Evolutionary conservation across 2,888 invertebrate species (phyloP).

Genomic region (Meteorus cinctellus): DNA sequence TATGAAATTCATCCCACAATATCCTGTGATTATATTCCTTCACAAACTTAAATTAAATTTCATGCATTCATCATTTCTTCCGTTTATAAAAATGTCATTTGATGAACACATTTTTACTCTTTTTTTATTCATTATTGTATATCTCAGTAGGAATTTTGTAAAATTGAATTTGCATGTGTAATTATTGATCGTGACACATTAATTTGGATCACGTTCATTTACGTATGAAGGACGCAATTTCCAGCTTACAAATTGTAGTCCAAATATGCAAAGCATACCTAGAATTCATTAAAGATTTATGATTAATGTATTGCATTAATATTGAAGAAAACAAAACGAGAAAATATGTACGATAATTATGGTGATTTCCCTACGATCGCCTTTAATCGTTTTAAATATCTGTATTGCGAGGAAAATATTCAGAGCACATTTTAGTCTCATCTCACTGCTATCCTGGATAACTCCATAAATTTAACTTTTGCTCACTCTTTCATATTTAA

Average conservation of each 20-base stretch:
- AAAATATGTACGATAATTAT: neutral
- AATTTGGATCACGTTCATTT: neutral
- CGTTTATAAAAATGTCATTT: too few relatives aligned
- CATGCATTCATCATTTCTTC: too few relatives aligned
- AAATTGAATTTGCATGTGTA: neutral
- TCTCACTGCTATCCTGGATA: neutral
- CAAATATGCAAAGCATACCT: neutral
- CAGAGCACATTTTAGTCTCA: neutral
- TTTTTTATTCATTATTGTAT: neutral
- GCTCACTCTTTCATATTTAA: neutral
- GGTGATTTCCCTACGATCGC: neutral
- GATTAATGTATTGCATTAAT: neutral
- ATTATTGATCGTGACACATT: neutral
- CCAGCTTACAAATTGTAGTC: neutral
- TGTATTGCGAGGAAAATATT: neutral
- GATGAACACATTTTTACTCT: too few relatives aligned
- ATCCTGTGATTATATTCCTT: neutral
- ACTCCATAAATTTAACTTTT: constrained; percentile 28
- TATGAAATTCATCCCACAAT: neutral
- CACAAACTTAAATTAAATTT: too few relatives aligned
- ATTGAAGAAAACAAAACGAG: neutral
- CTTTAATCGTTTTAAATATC: neutral
- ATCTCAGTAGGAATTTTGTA: neutral
- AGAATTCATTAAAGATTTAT: neutral
- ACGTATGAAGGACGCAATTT: neutral